A percentile compares a stretch with the other conserved stretches of the same genome.
Conservation (phyloP, 2,888 invertebrate genomes). For the Shargacucullia verbasci region DNA sequence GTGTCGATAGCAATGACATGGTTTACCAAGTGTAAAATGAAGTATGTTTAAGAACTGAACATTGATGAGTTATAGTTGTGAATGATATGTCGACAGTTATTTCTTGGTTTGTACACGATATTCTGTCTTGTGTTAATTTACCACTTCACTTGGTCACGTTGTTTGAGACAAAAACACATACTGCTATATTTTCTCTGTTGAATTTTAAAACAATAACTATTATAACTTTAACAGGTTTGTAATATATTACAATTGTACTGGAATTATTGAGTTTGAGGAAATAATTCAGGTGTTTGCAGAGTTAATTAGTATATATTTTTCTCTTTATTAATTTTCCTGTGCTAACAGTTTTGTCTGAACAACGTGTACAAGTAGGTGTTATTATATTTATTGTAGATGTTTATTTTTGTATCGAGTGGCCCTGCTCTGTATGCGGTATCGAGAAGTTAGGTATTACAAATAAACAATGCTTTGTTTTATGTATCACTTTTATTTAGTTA, state of each 20-base stretch:
- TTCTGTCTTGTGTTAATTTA: slow-evolving; percentile 56
- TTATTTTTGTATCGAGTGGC: slow-evolving; percentile 83
- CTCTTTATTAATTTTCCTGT: too few species aligned
- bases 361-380: slow-evolving; percentile 26
- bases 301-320: too few species aligned
- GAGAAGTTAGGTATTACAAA: slow-evolving; percentile 55
- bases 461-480: slow-evolving; percentile 59
- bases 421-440: slow-evolving; percentile 70
- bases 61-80: neutral
- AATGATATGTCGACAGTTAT: slow-evolving; percentile 16
- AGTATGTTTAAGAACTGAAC: too few species aligned
- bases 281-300: too few species aligned
- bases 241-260: too few species aligned
- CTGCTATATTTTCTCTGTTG: too few species aligned
- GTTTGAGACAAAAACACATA: slow-evolving; percentile 10
- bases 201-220: too few species aligned
- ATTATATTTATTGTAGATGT: slow-evolving; percentile 85
- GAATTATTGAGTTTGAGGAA: too few species aligned
- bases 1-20: slow-evolving; percentile 5
- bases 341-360: neutral
- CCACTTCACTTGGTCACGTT: slow-evolving; percentile 28
- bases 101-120: slow-evolving; percentile 33
- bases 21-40: too few species aligned
- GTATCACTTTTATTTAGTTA: slow-evolving; percentile 38
- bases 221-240: too few species aligned